Base-by-base conservation (phyloP, 2,888 invertebrate species). In the Parnassius smintheus region DNA sequence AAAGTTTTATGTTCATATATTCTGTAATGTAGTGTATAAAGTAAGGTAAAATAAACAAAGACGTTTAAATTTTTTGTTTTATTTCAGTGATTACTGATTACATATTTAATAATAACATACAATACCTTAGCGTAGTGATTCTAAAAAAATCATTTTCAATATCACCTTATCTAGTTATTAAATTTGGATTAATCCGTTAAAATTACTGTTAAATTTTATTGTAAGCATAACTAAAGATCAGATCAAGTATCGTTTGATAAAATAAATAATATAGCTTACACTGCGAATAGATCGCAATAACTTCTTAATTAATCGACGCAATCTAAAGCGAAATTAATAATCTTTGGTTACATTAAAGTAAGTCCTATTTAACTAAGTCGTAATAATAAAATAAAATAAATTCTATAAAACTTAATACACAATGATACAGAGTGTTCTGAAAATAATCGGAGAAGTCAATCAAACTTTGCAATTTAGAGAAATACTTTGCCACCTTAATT, bases 81-180 rank as follows among this genome's bases (percentile, higher is more conserved):
- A 91, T 88, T 91, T 90, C 90, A 91, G 88, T 91, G 88, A 90
- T 87, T 91, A 90, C 90, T 89, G 88, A 88, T 88, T 91, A 91
- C 89, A 91, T 89, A 85, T 83, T 83, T 86, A 86, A 79, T 90
- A 85, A 86, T 91, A 91, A 90, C 88, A 89, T 91, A 91, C 84
- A 86, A 86, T 88, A 88, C 75, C 91, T 91, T 91, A 91, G 63
- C 72, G 91, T 91, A 91, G 83, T 91, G 89, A 91, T 88, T 88
- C 91, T 91, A 91, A 89, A 91, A 91, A 91, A 91, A 90, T 90
- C 91, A 90, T 89, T 91, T 91, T 90, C 91, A 90, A 90, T 91
- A 90, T 90, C 88, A 87, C 85, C 91, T 91, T 91, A 90, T 71
- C 85, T 90, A 90, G 78, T 88, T 87, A 86, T 85, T 87, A 83